Evolutionary conservation across 2,113 vertebrate species (phyloP), one percentile per base, ranked within the genome.

Genomic region (Prionailurus bengalensis): DNA sequence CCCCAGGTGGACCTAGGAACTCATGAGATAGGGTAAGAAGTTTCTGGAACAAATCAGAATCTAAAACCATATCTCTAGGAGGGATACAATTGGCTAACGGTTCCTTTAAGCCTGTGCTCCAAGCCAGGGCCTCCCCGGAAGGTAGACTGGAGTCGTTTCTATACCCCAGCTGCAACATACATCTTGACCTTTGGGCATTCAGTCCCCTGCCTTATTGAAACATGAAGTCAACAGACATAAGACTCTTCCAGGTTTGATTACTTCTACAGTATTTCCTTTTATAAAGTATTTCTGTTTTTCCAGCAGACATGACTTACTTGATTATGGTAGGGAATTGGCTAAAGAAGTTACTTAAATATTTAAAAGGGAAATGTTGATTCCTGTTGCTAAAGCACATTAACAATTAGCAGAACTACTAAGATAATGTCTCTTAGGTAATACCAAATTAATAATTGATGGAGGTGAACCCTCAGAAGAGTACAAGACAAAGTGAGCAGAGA

Each of bases 371-470:
- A 83, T 70, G 83, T 58, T 82, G 76, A 71, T 48, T 97, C 29
- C 53, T 89, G 39, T 78, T 89, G 79, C 76, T 29, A 89, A 92
- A 89, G 53, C 61, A 84, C 63, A 89, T 66, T 84, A 86, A 84
- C 48, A 97, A 89, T 79, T 45, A 95, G 70, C 48, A 92, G 51
- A 88, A 65, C 63, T 76, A 74, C 55, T 82, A 51, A 82, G 68
- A 94, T 55, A 42, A 58, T 70, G 42, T 27, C 27, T 63, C 61
- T 63, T 71, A 55, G 29, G 16, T 92, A 83, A 89, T 89, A 42
- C 42, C 70, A 89, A 78, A 55, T 95, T 92, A 95, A 97, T 79
- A 97, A 89, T 97, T 92, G 55, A 95, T 96, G 55, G 17, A 48
- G 23, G n/a, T 12, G 16, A 42, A 23, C 79, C 51, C 58, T 93